These are phyloP conservation scores for Cirrhinus mrigala DNA, from an alignment of 2,797 vertebrate species.

Conservation along the genomic window DNA sequence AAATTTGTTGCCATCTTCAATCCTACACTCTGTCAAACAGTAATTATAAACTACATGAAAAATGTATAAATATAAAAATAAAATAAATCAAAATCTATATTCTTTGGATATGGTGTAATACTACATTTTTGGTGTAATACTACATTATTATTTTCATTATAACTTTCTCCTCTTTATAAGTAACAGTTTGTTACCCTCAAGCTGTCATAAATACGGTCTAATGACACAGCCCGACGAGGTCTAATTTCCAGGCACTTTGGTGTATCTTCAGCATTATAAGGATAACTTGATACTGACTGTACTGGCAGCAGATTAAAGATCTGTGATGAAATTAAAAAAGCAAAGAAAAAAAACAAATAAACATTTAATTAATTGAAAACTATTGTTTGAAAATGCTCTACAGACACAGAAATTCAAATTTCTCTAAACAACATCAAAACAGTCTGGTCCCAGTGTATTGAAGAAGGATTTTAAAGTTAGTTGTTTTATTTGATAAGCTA, in stretches of 20 bases:
- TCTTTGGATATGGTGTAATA: not conserved
- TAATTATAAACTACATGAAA: not conserved
- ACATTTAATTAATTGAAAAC: not conserved
- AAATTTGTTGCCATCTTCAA: constrained; percentile 76
- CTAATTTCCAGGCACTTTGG: constrained; percentile 40
- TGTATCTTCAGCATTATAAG: constrained; percentile 26
- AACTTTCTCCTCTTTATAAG: not conserved
- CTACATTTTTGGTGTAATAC: not conserved
- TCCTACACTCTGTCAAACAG: constrained; percentile 66
- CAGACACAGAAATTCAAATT: too few relatives aligned
- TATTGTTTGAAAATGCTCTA: not conserved
- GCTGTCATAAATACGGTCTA: constrained; percentile 25
- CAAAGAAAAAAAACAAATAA: not conserved
- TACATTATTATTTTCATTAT: not conserved
- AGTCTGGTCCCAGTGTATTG: too few relatives aligned
- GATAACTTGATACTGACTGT: not conserved
- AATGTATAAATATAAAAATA: not conserved
- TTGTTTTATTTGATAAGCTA: too few relatives aligned
- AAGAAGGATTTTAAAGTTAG: too few relatives aligned
- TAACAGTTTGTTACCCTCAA: constrained; percentile 46
- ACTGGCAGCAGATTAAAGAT: constrained; percentile 54
- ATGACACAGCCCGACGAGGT: not conserved
- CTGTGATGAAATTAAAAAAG: not conserved
- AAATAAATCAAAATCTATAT: not conserved
- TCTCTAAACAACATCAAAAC: too few relatives aligned